These are phyloP conservation scores for Peromyscus californicus DNA, from an alignment of 2,113 vertebrate genomes.

Conservation along the genomic window DNA sequence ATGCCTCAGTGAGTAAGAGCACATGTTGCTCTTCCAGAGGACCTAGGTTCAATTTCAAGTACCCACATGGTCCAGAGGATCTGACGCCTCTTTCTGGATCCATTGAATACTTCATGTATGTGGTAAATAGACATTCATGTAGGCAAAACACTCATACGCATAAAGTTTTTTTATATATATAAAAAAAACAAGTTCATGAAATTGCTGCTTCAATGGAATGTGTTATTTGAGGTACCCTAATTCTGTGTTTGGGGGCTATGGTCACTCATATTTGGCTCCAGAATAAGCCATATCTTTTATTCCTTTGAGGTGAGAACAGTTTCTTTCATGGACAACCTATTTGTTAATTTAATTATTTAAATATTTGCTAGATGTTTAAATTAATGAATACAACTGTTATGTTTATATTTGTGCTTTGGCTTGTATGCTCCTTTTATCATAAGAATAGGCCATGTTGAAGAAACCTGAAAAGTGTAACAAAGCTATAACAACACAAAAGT, in stretches of 20 bases:
- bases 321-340: not conserved
- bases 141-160: not conserved
- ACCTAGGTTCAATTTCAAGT: not conserved
- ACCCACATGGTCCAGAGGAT: not conserved
- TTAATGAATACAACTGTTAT: not conserved
- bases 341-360: not conserved
- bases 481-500: not conserved
- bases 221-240: not conserved
- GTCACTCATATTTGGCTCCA: not conserved
- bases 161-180: not conserved
- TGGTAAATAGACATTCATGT: not conserved
- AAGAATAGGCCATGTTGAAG: not conserved
- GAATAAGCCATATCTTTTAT: not conserved
- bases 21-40: too few relatives aligned
- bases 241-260: not conserved
- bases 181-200: not conserved
- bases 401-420: not conserved
- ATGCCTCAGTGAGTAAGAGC: not conserved
- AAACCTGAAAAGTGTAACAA: not conserved
- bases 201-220: not conserved
- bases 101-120: not conserved
- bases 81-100: too few relatives aligned
- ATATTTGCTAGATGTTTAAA: conserved; percentile 18
- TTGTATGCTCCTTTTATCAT: not conserved
- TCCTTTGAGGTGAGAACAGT: not conserved